Percentiles rank a stretch among this genome's conserved stretches.
These are phyloP conservation scores for Melanotaenia duboulayi DNA, from an alignment of 2,113 vertebrate genomes.

Conservation along the genomic window DNA sequence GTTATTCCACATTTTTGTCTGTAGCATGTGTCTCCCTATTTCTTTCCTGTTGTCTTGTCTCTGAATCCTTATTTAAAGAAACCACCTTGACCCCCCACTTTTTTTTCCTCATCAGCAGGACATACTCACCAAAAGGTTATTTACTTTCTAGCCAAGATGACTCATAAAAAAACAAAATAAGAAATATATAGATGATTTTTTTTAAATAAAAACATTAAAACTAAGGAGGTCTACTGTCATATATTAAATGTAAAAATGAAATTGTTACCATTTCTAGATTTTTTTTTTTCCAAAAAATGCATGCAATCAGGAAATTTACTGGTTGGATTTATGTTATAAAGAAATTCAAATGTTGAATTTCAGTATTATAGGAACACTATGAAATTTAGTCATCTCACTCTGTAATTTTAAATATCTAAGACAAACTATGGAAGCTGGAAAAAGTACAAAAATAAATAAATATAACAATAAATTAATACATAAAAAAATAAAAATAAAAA, in stretches of 20 bases:
- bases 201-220: constrained; percentile 31
- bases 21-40: constrained; percentile 57
- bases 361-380: neutral
- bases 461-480: too few relatives aligned
- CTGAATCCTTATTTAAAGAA: constrained; percentile 63
- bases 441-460: too few relatives aligned
- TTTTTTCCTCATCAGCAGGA: constrained; percentile 51
- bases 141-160: constrained; percentile 47
- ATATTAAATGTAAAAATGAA: neutral
- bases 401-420: neutral
- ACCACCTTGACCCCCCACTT: constrained; percentile 55
- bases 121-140: constrained; percentile 60
- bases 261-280: too few relatives aligned
- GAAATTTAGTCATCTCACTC: neutral
- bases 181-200: neutral
- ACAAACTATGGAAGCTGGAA: neutral
- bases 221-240: constrained; percentile 6
- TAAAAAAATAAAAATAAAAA: too few relatives aligned
- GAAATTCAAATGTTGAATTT: neutral
- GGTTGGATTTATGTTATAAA: neutral
- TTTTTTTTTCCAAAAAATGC: too few relatives aligned
- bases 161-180: constrained; percentile 1
- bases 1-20: constrained; percentile 76
- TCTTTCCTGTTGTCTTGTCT: constrained; percentile 62
- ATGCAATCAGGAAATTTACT: neutral